Base-by-base conservation (phyloP, 1,140 invertebrate species). In the Subanguina moxae region DNA sequence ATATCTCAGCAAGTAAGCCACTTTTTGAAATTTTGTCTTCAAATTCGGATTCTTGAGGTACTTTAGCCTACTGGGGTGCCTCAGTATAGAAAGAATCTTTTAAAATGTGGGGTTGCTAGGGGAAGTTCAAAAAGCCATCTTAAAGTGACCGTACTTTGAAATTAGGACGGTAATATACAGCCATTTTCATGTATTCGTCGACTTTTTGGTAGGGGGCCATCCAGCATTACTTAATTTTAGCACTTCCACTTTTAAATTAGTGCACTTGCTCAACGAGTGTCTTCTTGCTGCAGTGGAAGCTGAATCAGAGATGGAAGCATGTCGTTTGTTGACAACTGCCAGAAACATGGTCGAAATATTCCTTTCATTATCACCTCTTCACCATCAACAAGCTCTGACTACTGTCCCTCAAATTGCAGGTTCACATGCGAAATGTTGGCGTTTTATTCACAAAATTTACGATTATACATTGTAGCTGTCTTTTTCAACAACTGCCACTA, bases 401-500 rank as follows among this genome's bases (percentile, higher is more conserved):
- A 42, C 72, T 27, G 73, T 73, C 28, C 72, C 72, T 21, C 72
- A 73, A 45, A 75, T 71, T 57, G 72, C 73, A 17, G 72, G 71
- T 38, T 38, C 11, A 38, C 3, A 38, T 38, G 32, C 11, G 32
- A 11, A 5, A n/a, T n/a, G n/a, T n/a, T n/a, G n/a, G 15, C 17
- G n/a, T n/a, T 68, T 43, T 8, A 42, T 30, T 25, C 9, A 58
- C n/a, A 27, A 67, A 67, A 42, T 66, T 67, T 68, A n/a, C n/a
- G n/a, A n/a, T n/a, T 43, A 5, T 17, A 9, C 21, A 25, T 27
- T 73, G 76, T 42, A 73, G 72, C 72, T n/a, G 56, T 73, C n/a
- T 73, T 75, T 64, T 73, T 76, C 58, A 73, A 73, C 43, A 72
- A 73, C 43, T 73, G 72, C 46, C 72, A 73, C 23, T 73, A 75